Percentiles rank a stretch among this genome's conserved stretches.
Evolutionary conservation across 2,797 vertebrate genomes (phyloP).

Genomic region (Chaenodraco wilsoni): DNA sequence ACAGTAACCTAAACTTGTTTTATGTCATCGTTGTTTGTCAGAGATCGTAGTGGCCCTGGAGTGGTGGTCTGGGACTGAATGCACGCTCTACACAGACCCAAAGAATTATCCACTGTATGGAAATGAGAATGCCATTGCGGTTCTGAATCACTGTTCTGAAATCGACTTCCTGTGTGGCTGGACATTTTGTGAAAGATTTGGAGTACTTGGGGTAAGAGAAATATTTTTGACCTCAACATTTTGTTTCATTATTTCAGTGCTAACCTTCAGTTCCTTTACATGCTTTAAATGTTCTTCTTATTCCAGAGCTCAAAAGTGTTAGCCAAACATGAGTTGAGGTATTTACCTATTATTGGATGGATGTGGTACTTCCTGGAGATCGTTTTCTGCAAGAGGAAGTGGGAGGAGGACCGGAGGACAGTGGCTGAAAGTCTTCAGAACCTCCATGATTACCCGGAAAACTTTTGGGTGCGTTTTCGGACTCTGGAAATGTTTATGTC

Average conservation of each 20-base stretch:
- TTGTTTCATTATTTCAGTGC: neutral
- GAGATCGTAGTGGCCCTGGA: conserved; percentile 94
- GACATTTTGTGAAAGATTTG: conserved; percentile 95
- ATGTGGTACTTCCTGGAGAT: conserved; percentile 99
- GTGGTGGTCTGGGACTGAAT: conserved; percentile 97
- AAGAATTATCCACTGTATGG: conserved; percentile 85
- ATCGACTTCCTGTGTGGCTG: conserved; percentile 98
- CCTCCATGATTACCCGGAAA: conserved; percentile 92
- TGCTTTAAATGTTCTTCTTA: neutral
- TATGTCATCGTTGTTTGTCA: conserved; percentile 64
- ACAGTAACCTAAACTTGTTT: neutral
- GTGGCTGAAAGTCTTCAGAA: conserved; percentile 88
- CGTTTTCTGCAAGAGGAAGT: conserved; percentile 95
- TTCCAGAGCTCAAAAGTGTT: conserved; percentile 94
- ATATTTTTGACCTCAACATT: neutral
- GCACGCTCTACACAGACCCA: conserved; percentile 92
- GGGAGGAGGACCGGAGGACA: conserved; percentile 93
- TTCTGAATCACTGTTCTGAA: conserved; percentile 96
- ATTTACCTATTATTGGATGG: conserved; percentile 95
- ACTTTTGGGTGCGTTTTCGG: conserved; percentile 87
- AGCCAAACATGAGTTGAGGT: conserved; percentile 94
- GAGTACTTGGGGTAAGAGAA: conserved; percentile 92
- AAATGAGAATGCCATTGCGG: conserved; percentile 93
- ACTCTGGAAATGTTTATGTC: neutral
- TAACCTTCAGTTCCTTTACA: neutral